These are phyloP conservation scores for Nemotelus nigrinus DNA, from an alignment of 2,888 invertebrate genomes.

Conservation along the genomic window DNA sequence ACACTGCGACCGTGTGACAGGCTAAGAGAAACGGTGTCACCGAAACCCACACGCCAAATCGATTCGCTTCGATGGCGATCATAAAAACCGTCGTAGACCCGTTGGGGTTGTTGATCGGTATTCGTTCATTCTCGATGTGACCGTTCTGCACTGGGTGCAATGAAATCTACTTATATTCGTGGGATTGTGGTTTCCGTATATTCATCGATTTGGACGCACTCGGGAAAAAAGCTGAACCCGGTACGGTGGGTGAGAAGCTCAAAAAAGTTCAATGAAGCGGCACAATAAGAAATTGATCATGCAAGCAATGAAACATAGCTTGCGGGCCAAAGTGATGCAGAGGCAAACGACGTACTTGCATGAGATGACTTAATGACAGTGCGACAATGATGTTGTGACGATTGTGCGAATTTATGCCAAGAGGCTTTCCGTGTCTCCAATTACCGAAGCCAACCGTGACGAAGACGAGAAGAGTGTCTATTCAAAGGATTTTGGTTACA, in stretches of 20 bases:
- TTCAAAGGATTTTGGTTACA: constrained; percentile 38
- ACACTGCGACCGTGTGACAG: background rate
- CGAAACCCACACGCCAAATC: constrained; percentile 38
- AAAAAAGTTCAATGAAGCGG: constrained; percentile 29
- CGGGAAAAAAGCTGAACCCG: background rate
- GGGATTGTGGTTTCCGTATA: constrained; percentile 44
- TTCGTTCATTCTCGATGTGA: background rate
- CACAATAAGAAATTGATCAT: constrained; percentile 5
- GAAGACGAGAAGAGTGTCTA: constrained; percentile 12
- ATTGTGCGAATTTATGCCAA: constrained; percentile 40
- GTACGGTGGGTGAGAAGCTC: constrained; percentile 1
- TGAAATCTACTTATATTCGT: constrained; percentile 35
- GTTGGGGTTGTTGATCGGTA: background rate
- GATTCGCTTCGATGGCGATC: constrained; percentile 2
- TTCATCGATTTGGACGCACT: constrained; percentile 1
- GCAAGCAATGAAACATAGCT: background rate
- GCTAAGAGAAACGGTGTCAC: constrained; percentile 36
- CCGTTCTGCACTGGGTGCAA: background rate
- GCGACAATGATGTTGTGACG: constrained; percentile 14
- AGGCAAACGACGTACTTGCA: background rate
- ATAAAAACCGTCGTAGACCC: background rate
- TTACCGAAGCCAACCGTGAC: constrained; percentile 31
- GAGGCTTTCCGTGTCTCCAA: constrained; percentile 36
- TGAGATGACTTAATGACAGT: background rate
- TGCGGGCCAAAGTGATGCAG: background rate